A percentile compares a stretch with the other conserved stretches of the same genome.
Conservation (phyloP, 2,888 invertebrate genomes). For the Diaprepes abbreviatus region DNA sequence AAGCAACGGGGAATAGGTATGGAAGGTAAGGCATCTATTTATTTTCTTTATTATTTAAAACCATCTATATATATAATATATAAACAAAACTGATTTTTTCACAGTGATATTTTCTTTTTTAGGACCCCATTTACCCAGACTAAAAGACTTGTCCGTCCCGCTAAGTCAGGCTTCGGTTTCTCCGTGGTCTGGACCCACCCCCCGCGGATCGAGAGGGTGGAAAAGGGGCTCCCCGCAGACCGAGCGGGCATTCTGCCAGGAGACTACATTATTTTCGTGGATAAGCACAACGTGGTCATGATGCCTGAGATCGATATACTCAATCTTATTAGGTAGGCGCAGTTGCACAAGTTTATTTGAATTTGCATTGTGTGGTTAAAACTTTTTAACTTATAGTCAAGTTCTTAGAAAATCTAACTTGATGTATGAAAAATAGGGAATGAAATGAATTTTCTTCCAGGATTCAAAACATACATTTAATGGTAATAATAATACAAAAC, state of each 20-base stretch:
- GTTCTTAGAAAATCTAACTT: too few species aligned
- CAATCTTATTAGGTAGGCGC: slow-evolving; percentile 72
- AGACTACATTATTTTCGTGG: slow-evolving; percentile 90
- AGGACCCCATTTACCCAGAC: slow-evolving; percentile 89
- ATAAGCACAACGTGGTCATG: slow-evolving; percentile 88
- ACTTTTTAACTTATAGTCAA: too few species aligned
- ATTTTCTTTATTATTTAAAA: too few species aligned
- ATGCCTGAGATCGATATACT: slow-evolving; percentile 81
- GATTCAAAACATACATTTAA: too few species aligned
- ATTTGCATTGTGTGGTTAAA: too few species aligned
- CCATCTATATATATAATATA: too few species aligned
- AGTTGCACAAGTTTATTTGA: too few species aligned
- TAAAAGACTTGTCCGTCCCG: slow-evolving; percentile 70
- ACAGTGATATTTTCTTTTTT: slow-evolving; percentile 65
- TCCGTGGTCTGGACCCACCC: slow-evolving; percentile 92
- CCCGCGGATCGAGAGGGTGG: slow-evolving; percentile 87
- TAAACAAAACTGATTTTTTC: too few species aligned
- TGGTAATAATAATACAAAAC: too few species aligned
- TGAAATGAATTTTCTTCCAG: too few species aligned
- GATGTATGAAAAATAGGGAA: too few species aligned
- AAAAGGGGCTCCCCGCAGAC: slow-evolving; percentile 85
- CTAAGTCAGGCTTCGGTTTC: slow-evolving; percentile 81
- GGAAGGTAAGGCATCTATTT: slow-evolving; percentile 48
- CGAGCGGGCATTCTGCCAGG: slow-evolving; percentile 86
- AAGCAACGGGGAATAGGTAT: slow-evolving; percentile 67